Evolutionary conservation across 2,888 invertebrate genomes (phyloP).

Genomic region (Athetis lepigone): DNA sequence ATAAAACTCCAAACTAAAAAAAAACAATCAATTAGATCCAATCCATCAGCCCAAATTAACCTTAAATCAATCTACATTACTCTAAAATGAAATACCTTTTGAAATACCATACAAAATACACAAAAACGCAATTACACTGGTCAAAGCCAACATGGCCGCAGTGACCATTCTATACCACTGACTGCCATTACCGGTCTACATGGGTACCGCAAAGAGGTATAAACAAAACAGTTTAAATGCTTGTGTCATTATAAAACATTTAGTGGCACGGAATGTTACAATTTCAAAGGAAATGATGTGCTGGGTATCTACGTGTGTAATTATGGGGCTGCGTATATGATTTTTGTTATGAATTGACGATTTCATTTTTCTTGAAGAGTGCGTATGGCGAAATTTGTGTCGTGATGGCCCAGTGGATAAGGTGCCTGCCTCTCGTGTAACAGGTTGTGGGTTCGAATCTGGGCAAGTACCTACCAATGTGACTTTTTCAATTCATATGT

Average conservation of each 20-base stretch:
- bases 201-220: conserved; percentile 56
- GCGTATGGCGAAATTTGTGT: too few species aligned
- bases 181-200: conserved; percentile 47
- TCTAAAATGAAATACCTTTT: conserved; percentile 29
- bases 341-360: conserved; percentile 4
- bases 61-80: conserved; percentile 38
- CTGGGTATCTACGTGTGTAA: conserved; percentile 25
- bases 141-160: conserved; percentile 27
- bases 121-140: conserved; percentile 47
- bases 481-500: too few species aligned
- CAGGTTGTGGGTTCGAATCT: too few species aligned
- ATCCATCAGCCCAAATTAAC: conserved; percentile 21
- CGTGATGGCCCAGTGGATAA: too few species aligned
- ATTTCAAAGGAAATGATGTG: conserved; percentile 50
- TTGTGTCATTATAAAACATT: conserved; percentile 71
- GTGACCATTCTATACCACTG: conserved; percentile 30
- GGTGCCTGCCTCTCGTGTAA: too few species aligned
- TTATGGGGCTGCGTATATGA: conserved; percentile 5
- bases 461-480: too few species aligned
- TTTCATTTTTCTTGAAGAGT: neutral
- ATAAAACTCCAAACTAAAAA: neutral
- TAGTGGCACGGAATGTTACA: conserved; percentile 67
- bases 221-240: conserved; percentile 67
- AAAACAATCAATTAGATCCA: conserved; percentile 2
- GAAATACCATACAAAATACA: conserved; percentile 18